Evolutionary conservation across 1,140 invertebrate species (phyloP).

Genomic region (Eupeodes corollae): DNA sequence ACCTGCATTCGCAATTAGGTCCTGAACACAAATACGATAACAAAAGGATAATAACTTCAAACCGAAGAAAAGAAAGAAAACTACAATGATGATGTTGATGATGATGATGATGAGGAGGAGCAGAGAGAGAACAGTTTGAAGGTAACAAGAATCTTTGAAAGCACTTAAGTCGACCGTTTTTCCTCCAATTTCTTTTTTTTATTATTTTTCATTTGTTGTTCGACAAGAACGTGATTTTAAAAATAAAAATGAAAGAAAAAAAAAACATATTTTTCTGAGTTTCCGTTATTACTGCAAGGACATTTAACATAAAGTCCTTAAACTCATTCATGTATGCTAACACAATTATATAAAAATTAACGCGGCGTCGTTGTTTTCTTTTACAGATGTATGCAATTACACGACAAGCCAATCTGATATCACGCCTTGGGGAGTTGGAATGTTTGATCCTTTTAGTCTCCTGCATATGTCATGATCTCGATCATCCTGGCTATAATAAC

Average conservation of each 20-base stretch:
- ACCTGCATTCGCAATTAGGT: too few species aligned
- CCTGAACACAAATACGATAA: too few species aligned
- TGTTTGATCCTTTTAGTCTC: slow-evolving; percentile 69
- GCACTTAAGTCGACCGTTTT: too few species aligned
- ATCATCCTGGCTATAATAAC: slow-evolving; percentile 86
- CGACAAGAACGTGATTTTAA: too few species aligned
- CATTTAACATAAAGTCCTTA: not conserved
- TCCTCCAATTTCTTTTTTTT: too few species aligned
- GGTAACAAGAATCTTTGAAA: too few species aligned
- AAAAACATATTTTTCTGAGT: not conserved
- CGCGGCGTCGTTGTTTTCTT: not conserved
- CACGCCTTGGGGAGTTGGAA: slow-evolving; percentile 61
- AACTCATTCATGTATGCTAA: not conserved
- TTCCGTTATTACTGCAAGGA: not conserved
- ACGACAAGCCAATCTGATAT: slow-evolving; percentile 58
- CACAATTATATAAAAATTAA: not conserved
- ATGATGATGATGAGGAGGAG: too few species aligned
- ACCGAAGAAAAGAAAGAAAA: too few species aligned
- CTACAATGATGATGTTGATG: too few species aligned
- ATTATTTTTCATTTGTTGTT: too few species aligned
- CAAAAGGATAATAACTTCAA: too few species aligned
- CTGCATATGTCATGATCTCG: slow-evolving; percentile 81
- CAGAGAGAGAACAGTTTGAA: too few species aligned
- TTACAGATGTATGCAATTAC: slow-evolving; percentile 75
- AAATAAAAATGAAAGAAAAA: not conserved